Percentiles rank a stretch among this genome's conserved stretches.
phyloP scores from a whole-genome alignment of 1,140 invertebrate genomes.

The Cecropterus lyciades region DNA sequence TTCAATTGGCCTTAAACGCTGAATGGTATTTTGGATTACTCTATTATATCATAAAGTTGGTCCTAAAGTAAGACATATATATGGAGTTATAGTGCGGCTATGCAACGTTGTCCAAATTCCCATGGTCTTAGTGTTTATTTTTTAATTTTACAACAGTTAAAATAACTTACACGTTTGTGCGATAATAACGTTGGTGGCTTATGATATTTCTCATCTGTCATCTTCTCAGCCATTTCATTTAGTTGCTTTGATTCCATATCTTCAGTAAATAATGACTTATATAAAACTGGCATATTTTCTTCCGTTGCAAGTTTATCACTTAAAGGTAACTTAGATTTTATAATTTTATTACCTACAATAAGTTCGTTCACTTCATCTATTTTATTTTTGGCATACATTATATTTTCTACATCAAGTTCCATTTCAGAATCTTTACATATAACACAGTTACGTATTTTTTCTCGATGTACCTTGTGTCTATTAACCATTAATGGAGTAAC shows the following conservation, averaged over 20 bases:
- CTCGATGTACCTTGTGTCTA: conserved; percentile 41
- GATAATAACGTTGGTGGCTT: neutral
- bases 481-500: conserved; percentile 34
- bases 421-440: conserved; percentile 54
- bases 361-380: conserved; percentile 42
- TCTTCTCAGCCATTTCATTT: conserved; percentile 7
- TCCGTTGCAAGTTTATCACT: conserved; percentile 36
- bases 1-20: too few species aligned
- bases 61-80: too few species aligned
- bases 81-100: too few species aligned
- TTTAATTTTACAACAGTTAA: too few species aligned
- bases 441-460: conserved; percentile 35
- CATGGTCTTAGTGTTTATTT: too few species aligned
- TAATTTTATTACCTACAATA: conserved; percentile 63
- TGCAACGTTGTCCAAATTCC: too few species aligned
- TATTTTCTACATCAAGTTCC: conserved; percentile 52
- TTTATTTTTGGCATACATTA: conserved; percentile 36
- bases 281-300: conserved; percentile 44
- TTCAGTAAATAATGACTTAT: conserved; percentile 45
- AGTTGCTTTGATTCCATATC: conserved; percentile 4
- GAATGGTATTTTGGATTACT: too few species aligned
- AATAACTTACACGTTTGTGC: conserved; percentile 29
- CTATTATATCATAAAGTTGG: too few species aligned
- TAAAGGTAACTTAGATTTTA: conserved; percentile 47
- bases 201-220: neutral